These are phyloP conservation scores for Drosophila gaucha DNA, from an alignment of 2,888 invertebrate genomes.

Conservation along the genomic window DNA sequence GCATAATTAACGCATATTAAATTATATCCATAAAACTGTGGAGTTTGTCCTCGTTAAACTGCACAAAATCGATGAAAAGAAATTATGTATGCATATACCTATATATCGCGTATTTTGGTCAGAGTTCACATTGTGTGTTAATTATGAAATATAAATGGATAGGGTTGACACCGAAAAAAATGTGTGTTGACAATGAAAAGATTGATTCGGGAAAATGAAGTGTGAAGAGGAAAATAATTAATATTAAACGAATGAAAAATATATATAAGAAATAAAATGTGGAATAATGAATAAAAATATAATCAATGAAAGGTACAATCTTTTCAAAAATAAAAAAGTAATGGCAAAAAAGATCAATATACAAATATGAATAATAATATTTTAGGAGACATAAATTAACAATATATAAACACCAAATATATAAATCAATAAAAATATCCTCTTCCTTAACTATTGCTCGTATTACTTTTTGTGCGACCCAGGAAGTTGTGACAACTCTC, in stretches of 20 bases:
- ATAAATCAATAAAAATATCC: not conserved
- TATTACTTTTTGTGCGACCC: constrained; percentile 1
- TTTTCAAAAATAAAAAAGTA: too few species aligned
- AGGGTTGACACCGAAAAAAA: not conserved
- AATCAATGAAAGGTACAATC: too few species aligned
- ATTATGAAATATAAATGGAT: constrained; percentile 9
- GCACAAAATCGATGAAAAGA: constrained; percentile 52
- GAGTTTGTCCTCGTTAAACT: constrained; percentile 30
- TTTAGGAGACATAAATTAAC: too few species aligned
- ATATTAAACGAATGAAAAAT: not conserved
- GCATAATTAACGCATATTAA: constrained; percentile 74
- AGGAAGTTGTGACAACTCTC: constrained; percentile 28
- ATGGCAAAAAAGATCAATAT: not conserved
- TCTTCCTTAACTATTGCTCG: not conserved
- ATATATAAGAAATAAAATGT: not conserved
- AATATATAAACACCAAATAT: too few species aligned
- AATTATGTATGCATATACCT: constrained; percentile 47
- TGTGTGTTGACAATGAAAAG: not conserved
- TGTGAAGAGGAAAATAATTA: too few species aligned
- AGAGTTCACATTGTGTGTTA: not conserved
- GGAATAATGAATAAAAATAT: too few species aligned
- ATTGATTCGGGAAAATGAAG: not conserved
- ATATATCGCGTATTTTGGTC: constrained; percentile 11
- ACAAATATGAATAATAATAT: not conserved
- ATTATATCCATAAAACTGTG: constrained; percentile 61